phyloP scores from a whole-genome alignment of 2,113 vertebrate species.

The Diphyllodes magnificus region DNA sequence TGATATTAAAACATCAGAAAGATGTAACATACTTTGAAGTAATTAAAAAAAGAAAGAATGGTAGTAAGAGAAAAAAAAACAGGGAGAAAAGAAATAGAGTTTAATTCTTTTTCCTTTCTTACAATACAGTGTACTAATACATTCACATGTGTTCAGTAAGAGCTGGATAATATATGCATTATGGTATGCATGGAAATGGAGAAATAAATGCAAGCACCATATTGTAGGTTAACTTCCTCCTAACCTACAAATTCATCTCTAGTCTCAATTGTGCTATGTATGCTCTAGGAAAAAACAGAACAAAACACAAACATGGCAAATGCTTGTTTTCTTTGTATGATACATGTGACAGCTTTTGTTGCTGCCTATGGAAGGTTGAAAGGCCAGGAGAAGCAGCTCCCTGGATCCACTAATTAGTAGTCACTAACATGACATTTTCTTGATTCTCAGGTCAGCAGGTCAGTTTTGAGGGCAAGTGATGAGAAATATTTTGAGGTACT shows the following conservation, averaged over 20 bases:
- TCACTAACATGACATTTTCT: constrained; percentile 74
- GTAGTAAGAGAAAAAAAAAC: not conserved
- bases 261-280: constrained; percentile 39
- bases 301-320: not conserved
- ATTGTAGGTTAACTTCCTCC: constrained; percentile 60
- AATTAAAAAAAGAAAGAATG: not conserved
- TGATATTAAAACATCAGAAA: not conserved
- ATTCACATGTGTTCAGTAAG: not conserved
- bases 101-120: not conserved
- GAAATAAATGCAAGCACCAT: constrained; percentile 4
- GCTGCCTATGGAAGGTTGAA: constrained; percentile 65
- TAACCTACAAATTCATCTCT: constrained; percentile 62
- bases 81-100: not conserved
- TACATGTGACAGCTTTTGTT: constrained; percentile 70
- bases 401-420: constrained; percentile 83
- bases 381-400: constrained; percentile 70
- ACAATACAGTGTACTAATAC: not conserved
- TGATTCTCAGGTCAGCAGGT: constrained; percentile 76
- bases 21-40: not conserved
- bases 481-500: constrained; percentile 54
- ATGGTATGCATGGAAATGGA: not conserved
- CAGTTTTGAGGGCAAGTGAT: constrained; percentile 68
- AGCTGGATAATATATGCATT: not conserved
- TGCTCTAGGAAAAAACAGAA: not conserved
- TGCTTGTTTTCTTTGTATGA: constrained; percentile 72